Percentiles rank a stretch among this genome's conserved stretches.
Evolutionary conservation across 53 echinoderm and acorn worm species (phyloP).

Genomic region (Patiria pectinifera): DNA sequence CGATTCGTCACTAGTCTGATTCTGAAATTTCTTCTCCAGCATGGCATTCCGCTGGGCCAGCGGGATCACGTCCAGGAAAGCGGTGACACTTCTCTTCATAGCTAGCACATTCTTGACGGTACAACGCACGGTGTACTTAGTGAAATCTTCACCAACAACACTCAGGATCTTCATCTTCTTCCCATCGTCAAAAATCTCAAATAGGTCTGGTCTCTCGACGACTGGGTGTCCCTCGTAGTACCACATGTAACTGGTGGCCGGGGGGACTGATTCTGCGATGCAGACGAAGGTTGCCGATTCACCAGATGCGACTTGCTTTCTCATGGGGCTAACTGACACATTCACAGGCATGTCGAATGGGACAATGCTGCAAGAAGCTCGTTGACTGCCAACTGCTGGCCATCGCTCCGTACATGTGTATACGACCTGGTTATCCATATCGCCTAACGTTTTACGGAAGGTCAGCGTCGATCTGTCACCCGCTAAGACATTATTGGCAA

Average conservation of each 20-base stretch:
- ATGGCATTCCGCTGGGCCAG: conserved; percentile 47
- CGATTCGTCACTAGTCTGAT: neutral
- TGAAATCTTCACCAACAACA: conserved; percentile 34
- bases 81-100: conserved; percentile 61
- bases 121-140: conserved; percentile 70
- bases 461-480: conserved; percentile 55
- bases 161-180: conserved; percentile 64
- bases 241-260: conserved; percentile 75
- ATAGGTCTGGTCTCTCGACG: conserved; percentile 71
- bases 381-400: conserved; percentile 68
- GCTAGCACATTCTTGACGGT: conserved; percentile 62
- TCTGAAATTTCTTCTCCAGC: conserved; percentile 22
- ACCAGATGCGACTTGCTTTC: conserved; percentile 59
- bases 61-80: conserved; percentile 58
- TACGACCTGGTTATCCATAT: conserved; percentile 79
- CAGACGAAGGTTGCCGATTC: conserved; percentile 66
- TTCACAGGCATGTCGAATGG: conserved; percentile 88
- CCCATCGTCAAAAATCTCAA: conserved; percentile 67
- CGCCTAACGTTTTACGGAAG: conserved; percentile 70
- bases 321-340: conserved; percentile 63
- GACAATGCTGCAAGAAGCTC: conserved; percentile 71
- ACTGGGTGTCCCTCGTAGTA: conserved; percentile 86
- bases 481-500: conserved; percentile 46
- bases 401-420: conserved; percentile 83
- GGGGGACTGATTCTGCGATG: conserved; percentile 74